phyloP scores from a whole-genome alignment of 2,888 invertebrate genomes.

The Cryptocheilus praepositus region DNA sequence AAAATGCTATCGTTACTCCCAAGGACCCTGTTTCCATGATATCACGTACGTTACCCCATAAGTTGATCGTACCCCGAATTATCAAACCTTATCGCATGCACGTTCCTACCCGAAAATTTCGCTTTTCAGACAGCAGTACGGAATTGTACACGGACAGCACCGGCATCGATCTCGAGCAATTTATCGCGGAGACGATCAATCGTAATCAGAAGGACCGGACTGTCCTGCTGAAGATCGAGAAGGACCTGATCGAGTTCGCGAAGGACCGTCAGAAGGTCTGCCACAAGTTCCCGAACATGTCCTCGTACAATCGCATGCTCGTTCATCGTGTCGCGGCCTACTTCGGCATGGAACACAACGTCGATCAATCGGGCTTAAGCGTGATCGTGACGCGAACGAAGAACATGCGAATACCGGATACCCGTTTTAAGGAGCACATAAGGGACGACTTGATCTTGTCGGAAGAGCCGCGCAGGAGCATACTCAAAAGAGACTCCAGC shows the following conservation, averaged over 20 bases:
- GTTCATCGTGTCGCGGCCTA: slow-evolving; percentile 95
- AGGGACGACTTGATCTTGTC: slow-evolving; percentile 80
- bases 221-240: slow-evolving; percentile 90
- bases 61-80: no score
- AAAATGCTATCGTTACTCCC: no score
- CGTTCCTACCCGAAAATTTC: no score
- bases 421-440: slow-evolving; percentile 83
- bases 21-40: no score
- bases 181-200: slow-evolving; percentile 93
- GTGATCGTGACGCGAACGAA: slow-evolving; percentile 90
- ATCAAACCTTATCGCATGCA: no score
- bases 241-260: slow-evolving; percentile 88
- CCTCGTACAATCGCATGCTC: slow-evolving; percentile 96
- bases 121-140: slow-evolving; percentile 83
- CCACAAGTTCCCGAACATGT: slow-evolving; percentile 93
- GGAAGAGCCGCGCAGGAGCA: slow-evolving; percentile 85
- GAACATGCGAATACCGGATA: slow-evolving; percentile 82
- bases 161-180: slow-evolving; percentile 89
- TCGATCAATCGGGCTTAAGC: slow-evolving; percentile 88
- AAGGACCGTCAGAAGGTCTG: slow-evolving; percentile 79
- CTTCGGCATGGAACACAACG: slow-evolving; percentile 95
- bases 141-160: slow-evolving; percentile 85
- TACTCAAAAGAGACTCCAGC: slow-evolving; percentile 88
- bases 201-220: slow-evolving; percentile 92
- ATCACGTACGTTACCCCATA: no score